Evolutionary conservation across 2,797 vertebrate species (phyloP).

Genomic region (Mus caroli): DNA sequence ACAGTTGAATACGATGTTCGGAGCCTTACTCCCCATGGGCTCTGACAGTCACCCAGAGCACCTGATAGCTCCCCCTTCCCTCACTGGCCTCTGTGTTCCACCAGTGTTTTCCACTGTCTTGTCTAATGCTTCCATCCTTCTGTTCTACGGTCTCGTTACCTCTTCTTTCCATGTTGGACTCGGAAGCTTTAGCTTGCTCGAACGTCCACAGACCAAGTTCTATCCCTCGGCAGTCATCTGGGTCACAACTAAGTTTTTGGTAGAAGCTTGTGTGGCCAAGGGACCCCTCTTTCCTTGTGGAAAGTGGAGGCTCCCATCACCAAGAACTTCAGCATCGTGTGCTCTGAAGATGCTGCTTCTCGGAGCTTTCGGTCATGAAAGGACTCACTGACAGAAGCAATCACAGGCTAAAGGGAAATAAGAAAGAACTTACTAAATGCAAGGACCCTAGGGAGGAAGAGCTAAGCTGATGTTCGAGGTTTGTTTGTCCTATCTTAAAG

Average conservation of each 20-base stretch:
- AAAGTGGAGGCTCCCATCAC: neutral
- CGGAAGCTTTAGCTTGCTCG: constrained; percentile 18
- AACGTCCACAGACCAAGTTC: neutral
- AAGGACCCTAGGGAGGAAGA: neutral
- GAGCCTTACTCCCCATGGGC: accelerated
- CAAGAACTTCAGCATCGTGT: neutral
- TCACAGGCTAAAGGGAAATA: neutral
- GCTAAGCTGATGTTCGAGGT: neutral
- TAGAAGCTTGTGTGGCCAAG: neutral
- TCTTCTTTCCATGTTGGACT: neutral
- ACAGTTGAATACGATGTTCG: neutral
- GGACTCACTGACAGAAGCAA: constrained; percentile 32
- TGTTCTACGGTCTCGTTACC: no score
- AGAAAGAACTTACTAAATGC: constrained; percentile 39
- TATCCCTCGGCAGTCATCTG: neutral
- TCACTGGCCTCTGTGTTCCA: neutral
- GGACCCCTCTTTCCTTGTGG: neutral
- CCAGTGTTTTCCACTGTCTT: neutral
- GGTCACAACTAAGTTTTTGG: neutral
- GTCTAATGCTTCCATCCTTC: neutral
- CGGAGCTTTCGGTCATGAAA: neutral
- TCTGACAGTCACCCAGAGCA: neutral
- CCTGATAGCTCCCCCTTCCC: neutral
- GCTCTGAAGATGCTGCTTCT: constrained; percentile 14
- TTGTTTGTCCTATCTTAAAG: neutral